phyloP scores from a whole-genome alignment of 2,113 vertebrate species.

The Mungos mungo region DNA sequence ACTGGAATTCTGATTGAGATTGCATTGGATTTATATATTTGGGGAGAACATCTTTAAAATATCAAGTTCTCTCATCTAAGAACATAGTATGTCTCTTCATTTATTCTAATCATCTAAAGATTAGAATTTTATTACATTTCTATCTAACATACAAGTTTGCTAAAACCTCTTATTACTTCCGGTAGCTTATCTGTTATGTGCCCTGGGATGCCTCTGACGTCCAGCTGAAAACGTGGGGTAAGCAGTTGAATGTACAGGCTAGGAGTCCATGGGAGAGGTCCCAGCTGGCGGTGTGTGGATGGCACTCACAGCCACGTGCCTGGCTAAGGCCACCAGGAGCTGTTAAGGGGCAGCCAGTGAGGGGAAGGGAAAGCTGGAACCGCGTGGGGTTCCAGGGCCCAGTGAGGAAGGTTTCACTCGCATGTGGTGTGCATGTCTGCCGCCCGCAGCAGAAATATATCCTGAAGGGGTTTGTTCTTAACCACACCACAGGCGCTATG shows the following conservation, averaged over 20 bases:
- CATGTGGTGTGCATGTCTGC: background rate
- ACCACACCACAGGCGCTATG: fast-evolving
- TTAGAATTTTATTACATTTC: background rate
- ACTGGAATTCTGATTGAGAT: background rate
- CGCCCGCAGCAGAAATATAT: background rate
- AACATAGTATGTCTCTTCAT: background rate
- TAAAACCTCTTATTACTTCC: background rate
- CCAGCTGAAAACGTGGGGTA: background rate
- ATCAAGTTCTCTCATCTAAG: background rate
- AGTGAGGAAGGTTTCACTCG: background rate
- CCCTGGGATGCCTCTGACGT: background rate
- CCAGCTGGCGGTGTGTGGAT: background rate
- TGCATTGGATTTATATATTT: background rate
- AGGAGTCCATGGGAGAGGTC: background rate
- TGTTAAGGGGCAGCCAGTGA: background rate
- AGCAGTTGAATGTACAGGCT: background rate
- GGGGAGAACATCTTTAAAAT: background rate
- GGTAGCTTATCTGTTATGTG: background rate
- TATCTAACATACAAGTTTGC: background rate
- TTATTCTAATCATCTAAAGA: background rate
- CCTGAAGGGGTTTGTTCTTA: background rate
- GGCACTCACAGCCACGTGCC: background rate
- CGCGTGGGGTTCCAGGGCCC: background rate
- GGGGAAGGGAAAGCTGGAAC: background rate
- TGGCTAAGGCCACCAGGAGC: background rate